These are phyloP conservation scores for Thunnus maccoyii DNA, from an alignment of 2,113 vertebrate genomes.

Conservation along the genomic window DNA sequence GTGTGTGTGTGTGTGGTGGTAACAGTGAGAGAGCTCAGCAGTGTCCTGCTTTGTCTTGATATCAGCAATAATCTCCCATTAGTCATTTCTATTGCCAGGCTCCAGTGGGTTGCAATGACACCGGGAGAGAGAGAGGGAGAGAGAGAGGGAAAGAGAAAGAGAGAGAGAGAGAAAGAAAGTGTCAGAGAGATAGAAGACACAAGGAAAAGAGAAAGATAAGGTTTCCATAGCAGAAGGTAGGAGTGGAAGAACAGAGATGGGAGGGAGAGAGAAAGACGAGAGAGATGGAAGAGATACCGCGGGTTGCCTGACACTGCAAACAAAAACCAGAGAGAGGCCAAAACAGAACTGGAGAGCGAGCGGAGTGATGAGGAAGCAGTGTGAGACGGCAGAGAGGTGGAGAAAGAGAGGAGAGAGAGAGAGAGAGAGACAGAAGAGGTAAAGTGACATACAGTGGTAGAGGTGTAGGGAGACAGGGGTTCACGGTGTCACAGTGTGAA, in stretches of 20 bases:
- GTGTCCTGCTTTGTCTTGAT: conserved; percentile 55
- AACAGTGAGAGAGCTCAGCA: conserved; percentile 38
- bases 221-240: conserved; percentile 15
- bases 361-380: not conserved
- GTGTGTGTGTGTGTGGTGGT: not conserved
- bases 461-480: not conserved
- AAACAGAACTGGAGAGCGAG: not conserved
- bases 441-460: not conserved
- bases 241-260: conserved; percentile 12
- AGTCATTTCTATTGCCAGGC: conserved; percentile 48
- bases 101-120: conserved; percentile 41
- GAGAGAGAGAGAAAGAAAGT: not conserved
- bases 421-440: not conserved
- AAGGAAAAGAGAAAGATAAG: not conserved
- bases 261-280: conserved; percentile 9
- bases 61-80: conserved; percentile 68
- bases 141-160: not conserved
- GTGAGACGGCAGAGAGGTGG: not conserved
- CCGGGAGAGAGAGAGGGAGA: conserved; percentile 2
- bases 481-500: conserved; percentile 1
- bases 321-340: not conserved
- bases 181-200: not conserved
- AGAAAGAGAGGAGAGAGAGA: not conserved
- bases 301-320: conserved; percentile 25
- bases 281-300: conserved; percentile 36